A percentile compares a stretch with the other conserved stretches of the same genome.
These are phyloP conservation scores for Corbicula japonica DNA, from an alignment of 2,888 invertebrate genomes.

Conservation along the genomic window DNA sequence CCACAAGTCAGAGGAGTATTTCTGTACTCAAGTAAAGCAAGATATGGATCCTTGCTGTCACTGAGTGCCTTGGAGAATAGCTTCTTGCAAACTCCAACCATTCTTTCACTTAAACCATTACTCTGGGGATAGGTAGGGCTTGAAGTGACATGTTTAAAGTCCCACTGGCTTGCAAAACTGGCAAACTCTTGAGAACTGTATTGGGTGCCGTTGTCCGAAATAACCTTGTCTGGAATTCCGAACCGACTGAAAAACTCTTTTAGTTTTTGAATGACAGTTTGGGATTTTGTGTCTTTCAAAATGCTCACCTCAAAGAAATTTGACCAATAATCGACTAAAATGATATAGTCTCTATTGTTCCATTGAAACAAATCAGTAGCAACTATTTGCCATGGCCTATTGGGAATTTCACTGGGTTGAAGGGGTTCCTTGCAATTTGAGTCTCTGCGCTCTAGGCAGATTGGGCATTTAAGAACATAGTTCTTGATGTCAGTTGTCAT, in stretches of 20 bases:
- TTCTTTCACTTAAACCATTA: no score
- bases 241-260: conserved; percentile 14
- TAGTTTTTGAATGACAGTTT: conserved; percentile 23
- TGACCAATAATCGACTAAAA: conserved; percentile 58
- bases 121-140: conserved; percentile 58
- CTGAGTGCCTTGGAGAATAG: no score
- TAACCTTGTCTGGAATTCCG: conserved; percentile 6
- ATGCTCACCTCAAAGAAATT: conserved; percentile 39
- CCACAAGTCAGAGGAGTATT: no score
- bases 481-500: conserved; percentile 56
- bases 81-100: no score
- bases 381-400: conserved; percentile 59
- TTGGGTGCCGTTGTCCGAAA: conserved; percentile 4
- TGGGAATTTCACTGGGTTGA: conserved; percentile 39
- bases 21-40: no score
- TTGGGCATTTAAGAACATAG: conserved; percentile 47
- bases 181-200: conserved; percentile 7
- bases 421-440: conserved; percentile 64
- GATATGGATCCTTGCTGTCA: no score
- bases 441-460: conserved; percentile 42
- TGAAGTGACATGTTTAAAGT: conserved; percentile 60
- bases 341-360: conserved; percentile 46
- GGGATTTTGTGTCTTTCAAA: neutral
- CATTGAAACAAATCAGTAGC: conserved; percentile 59
- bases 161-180: conserved; percentile 30